A percentile compares a stretch with the other conserved stretches of the same genome.
Evolutionary conservation across 2,113 vertebrate species (phyloP).

Genomic region (Pangasianodon hypophthalmus): DNA sequence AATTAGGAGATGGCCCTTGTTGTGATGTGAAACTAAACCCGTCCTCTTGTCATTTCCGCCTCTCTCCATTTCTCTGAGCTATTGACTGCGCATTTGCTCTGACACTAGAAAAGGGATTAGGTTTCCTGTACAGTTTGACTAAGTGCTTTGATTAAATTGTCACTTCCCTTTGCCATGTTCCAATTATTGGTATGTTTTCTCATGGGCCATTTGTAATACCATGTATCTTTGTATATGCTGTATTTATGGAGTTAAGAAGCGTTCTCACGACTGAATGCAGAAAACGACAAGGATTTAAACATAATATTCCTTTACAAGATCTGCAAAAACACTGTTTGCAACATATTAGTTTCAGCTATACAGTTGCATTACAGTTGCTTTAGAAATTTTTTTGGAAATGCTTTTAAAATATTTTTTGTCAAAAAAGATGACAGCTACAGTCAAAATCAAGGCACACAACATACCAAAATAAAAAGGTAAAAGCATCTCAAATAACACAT

Average conservation of each 20-base stretch:
- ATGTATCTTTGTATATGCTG: conserved; percentile 10
- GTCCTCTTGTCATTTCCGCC: conserved; percentile 61
- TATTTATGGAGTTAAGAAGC: conserved; percentile 2
- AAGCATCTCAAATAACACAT: background rate
- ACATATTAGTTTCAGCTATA: background rate
- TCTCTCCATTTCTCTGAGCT: conserved; percentile 44
- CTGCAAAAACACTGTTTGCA: background rate
- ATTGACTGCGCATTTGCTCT: conserved; percentile 47
- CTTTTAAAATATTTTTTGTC: background rate
- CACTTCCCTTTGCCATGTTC: conserved; percentile 67
- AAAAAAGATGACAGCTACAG: no score
- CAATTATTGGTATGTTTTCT: conserved; percentile 53
- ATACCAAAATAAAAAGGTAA: background rate
- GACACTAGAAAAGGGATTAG: conserved; percentile 59
- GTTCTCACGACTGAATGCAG: background rate
- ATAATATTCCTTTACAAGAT: background rate
- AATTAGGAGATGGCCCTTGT: conserved; percentile 73
- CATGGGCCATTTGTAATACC: conserved; percentile 24
- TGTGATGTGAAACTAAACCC: conserved; percentile 56
- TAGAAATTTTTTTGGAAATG: background rate
- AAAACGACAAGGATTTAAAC: background rate
- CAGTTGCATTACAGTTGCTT: background rate
- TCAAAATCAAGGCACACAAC: background rate
- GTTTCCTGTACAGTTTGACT: conserved; percentile 76
- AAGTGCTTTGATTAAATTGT: conserved; percentile 76